These are phyloP conservation scores for Eulithis testata DNA, from an alignment of 2,888 invertebrate genomes.

Conservation along the genomic window DNA sequence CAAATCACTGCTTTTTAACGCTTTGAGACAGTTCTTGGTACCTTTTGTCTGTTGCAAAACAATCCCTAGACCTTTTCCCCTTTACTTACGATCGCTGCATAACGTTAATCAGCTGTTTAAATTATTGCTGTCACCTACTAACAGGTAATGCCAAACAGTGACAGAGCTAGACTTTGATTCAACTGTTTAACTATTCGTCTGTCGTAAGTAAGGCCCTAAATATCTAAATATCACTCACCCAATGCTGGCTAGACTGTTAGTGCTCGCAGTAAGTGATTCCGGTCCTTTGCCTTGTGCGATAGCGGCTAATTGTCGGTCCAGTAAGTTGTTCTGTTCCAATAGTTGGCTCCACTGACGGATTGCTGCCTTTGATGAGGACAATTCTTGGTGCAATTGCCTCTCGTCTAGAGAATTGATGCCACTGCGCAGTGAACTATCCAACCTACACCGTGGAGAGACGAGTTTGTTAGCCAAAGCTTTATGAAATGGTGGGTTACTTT, in stretches of 20 bases:
- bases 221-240: constrained; percentile 67
- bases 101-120: too few species aligned
- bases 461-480: constrained; percentile 25
- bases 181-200: too few species aligned
- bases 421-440: constrained; percentile 80
- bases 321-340: constrained; percentile 74
- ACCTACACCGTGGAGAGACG: constrained; percentile 48
- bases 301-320: constrained; percentile 76
- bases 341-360: constrained; percentile 80
- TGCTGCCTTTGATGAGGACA: constrained; percentile 74
- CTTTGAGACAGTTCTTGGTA: too few species aligned
- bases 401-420: constrained; percentile 80
- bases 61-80: not conserved
- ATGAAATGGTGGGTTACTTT: constrained; percentile 3
- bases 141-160: too few species aligned
- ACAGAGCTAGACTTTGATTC: too few species aligned
- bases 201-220: too few species aligned
- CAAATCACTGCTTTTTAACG: too few species aligned
- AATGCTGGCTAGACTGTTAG: constrained; percentile 75
- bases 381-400: constrained; percentile 75
- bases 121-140: too few species aligned
- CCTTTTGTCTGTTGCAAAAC: too few species aligned
- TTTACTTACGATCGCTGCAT: too few species aligned
- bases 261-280: constrained; percentile 78
- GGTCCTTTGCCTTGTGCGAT: constrained; percentile 76